These are phyloP conservation scores for Trichosurus vulpecula DNA, from an alignment of 2,797 vertebrate genomes.

Conservation along the genomic window DNA sequence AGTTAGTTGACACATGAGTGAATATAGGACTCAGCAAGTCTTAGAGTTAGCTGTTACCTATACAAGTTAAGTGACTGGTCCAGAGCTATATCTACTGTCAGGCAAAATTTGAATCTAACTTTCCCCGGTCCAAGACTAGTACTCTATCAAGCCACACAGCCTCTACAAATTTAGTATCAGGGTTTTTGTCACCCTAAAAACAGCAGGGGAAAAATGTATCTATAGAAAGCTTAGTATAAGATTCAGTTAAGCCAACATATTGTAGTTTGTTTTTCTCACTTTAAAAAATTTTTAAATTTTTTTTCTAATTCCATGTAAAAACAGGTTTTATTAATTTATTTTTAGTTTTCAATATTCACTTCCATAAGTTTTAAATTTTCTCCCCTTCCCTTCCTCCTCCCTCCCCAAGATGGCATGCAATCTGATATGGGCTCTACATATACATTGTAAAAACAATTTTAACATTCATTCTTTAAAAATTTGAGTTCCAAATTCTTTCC, in stretches of 20 bases:
- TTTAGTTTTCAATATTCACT: no score
- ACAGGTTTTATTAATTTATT: no score
- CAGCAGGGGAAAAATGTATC: neutral
- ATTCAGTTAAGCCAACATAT: neutral
- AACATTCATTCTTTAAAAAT: neutral
- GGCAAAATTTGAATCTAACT: neutral
- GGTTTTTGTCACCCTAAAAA: neutral
- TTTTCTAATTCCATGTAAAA: neutral
- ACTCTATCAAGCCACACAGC: neutral
- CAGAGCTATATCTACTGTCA: neutral
- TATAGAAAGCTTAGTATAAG: neutral
- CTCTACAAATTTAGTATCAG: neutral
- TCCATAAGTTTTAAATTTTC: no score
- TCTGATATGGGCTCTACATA: no score
- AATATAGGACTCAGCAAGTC: neutral
- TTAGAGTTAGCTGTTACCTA: neutral
- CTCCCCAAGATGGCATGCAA: no score
- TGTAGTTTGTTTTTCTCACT: neutral
- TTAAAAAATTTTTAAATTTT: neutral
- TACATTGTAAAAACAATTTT: neutral
- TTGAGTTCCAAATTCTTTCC: neutral
- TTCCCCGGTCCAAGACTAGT: neutral
- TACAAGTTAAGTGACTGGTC: neutral
- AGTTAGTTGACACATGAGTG: neutral
- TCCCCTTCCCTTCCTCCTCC: no score